A percentile compares a stretch with the other conserved stretches of the same genome.
Evolutionary conservation across 2,888 invertebrate genomes (phyloP).

Genomic region (Leptodirus hochenwartii): DNA sequence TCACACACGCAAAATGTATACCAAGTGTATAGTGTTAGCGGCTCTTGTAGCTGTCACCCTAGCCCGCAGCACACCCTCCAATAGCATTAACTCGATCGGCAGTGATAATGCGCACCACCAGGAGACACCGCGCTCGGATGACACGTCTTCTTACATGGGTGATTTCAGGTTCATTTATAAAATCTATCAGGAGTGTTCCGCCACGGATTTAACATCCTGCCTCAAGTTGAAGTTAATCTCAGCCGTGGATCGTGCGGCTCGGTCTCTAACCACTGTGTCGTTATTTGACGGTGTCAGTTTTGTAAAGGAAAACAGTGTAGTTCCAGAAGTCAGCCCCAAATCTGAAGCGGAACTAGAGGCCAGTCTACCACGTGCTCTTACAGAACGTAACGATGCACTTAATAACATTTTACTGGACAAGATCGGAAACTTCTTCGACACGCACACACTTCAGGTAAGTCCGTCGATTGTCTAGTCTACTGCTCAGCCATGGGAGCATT

Average conservation of each 20-base stretch:
- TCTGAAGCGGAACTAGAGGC: slow-evolving; percentile 49
- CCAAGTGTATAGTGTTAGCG: slow-evolving; percentile 37
- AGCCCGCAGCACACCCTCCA: slow-evolving; percentile 33
- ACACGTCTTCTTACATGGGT: slow-evolving; percentile 30
- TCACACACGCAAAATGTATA: slow-evolving; percentile 30
- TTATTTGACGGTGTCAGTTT: slow-evolving; percentile 60
- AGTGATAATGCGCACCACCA: too few relatives aligned
- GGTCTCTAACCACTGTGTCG: slow-evolving; percentile 39
- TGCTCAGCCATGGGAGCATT: slow-evolving; percentile 2
- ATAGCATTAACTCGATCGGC: slow-evolving; percentile 27
- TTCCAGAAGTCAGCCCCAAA: slow-evolving; percentile 28
- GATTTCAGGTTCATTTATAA: slow-evolving; percentile 58
- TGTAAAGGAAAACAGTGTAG: slow-evolving; percentile 37
- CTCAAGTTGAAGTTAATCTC: slow-evolving; percentile 64
- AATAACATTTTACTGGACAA: slow-evolving; percentile 60
- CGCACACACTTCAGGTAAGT: slow-evolving; percentile 58
- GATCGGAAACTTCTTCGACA: slow-evolving; percentile 53
- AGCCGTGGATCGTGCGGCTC: slow-evolving; percentile 53
- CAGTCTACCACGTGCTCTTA: slow-evolving; percentile 50
- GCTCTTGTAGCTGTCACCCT: slow-evolving; percentile 35
- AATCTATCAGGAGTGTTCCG: slow-evolving; percentile 64
- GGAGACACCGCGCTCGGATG: slow-evolving; percentile 20
- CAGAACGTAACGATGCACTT: slow-evolving; percentile 51
- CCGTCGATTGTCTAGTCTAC: slow-evolving; percentile 7
- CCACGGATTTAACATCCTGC: slow-evolving; percentile 49